Percentiles rank a stretch among this genome's conserved stretches.
These are phyloP conservation scores for Cephus pygmeus DNA, from an alignment of 2,888 invertebrate species.

Conservation along the genomic window DNA sequence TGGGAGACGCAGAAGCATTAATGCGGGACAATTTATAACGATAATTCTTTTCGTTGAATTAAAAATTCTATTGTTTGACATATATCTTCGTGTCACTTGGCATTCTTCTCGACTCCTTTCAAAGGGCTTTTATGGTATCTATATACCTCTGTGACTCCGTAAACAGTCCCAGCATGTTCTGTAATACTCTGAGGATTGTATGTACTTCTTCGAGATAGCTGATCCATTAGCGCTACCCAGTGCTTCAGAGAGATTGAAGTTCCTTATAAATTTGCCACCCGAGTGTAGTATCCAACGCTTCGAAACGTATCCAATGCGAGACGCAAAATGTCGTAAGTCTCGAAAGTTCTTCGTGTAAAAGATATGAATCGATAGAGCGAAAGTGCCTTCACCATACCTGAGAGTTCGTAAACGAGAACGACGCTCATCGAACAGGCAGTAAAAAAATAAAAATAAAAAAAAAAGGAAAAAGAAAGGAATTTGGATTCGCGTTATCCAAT, in stretches of 20 bases:
- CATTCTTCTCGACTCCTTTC: background rate
- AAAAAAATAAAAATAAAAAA: constrained; percentile 14
- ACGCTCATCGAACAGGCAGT: constrained; percentile 27
- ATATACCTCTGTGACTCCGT: background rate
- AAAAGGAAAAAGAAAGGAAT: constrained; percentile 7
- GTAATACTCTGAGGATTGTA: background rate
- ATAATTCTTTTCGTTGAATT: background rate
- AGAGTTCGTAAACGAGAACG: constrained; percentile 44
- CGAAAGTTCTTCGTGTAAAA: background rate
- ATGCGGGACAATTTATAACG: background rate
- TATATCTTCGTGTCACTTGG: background rate
- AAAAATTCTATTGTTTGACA: background rate
- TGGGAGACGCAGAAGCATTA: background rate
- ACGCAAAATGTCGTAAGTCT: background rate
- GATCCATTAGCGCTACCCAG: background rate
- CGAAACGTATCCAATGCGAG: background rate
- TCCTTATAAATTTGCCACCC: background rate
- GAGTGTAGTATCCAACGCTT: background rate
- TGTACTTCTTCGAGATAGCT: background rate
- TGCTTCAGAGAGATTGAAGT: background rate
- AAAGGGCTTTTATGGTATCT: background rate
- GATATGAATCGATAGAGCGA: constrained; percentile 37
- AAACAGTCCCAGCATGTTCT: background rate
- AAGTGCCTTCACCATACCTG: constrained; percentile 59
- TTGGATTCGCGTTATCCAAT: constrained; percentile 4